Base-by-base conservation (phyloP, 2,797 vertebrate genomes). In the Borostomias antarcticus region DNA sequence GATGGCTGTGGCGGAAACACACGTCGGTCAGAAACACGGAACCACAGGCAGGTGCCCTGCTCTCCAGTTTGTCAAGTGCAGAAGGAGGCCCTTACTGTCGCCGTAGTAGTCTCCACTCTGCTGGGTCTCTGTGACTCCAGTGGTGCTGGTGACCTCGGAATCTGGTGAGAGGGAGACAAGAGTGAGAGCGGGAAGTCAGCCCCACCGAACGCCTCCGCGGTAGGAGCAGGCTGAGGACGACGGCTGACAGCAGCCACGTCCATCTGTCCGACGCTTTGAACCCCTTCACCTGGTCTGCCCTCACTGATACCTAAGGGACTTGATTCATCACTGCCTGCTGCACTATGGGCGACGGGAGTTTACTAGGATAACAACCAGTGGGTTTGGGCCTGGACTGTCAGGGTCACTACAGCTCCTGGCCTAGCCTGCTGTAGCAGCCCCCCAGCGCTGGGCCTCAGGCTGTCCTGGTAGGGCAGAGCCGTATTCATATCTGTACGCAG, bases 81-180 rank as follows among this genome's bases (percentile, higher is more conserved):
- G 35, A 58, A 1, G 35, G 0, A 57, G 23, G 21, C 40, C 5
- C 91, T 95, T 95, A 99, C 98, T 99, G 77, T 99, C 97, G 70
- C 97, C 97, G 79, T 96, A 98, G 86, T 98, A 98, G 86, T 99
- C 97, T 65, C 94, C 94, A 50, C 92, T 94, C 72, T 94, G 92
- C 65, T 95, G 95, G 0, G 91, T 86, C 74, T 98, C 97, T 63
- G 95, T 83, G 77, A 91, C 88, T 86, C 95, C 95, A 70, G 89
- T 63, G 86, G 94, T 61, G 89, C 82, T 86, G 90, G 90, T 73
- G 81, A 82, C 76, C 66, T 98, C 96, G 53, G 93, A 93, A 73
- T 98, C 97, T 94, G 86, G 85, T 77, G 72, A 79, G 62, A 86
- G 17, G 89, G 76, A 76, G 62, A 85, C 77, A 91, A n/a, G 56